Evolutionary conservation across 2,113 vertebrate genomes (phyloP).

Genomic region (Pachycephala philippinensis): DNA sequence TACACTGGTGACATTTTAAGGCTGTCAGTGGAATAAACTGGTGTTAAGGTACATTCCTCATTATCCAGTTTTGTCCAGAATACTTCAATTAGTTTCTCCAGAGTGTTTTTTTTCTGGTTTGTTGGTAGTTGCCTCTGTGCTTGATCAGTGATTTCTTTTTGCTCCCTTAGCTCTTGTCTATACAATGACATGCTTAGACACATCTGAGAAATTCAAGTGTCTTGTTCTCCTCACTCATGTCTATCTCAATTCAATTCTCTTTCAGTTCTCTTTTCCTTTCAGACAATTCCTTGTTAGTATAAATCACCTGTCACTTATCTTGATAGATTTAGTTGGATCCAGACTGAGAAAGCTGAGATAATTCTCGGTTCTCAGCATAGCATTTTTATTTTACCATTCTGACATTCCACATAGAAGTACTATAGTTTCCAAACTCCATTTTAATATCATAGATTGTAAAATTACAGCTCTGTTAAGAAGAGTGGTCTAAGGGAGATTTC

Average conservation of each 20-base stretch:
- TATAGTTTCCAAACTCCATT: neutral
- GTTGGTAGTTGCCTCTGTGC: neutral
- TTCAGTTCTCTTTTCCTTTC: constrained; percentile 51
- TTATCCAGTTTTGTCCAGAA: neutral
- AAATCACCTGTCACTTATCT: constrained; percentile 53
- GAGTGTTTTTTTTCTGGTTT: neutral
- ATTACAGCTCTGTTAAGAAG: neutral
- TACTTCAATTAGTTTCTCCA: neutral
- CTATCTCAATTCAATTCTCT: constrained; percentile 36
- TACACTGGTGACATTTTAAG: neutral
- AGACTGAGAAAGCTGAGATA: neutral
- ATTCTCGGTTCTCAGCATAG: neutral
- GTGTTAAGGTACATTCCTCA: neutral
- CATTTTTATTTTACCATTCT: neutral
- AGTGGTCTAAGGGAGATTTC: neutral
- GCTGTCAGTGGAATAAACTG: neutral
- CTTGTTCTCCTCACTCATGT: constrained; percentile 23
- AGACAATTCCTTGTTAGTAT: constrained; percentile 56
- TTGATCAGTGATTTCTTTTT: constrained; percentile 13
- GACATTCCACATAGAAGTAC: neutral
- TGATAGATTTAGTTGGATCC: constrained; percentile 32
- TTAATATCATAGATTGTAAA: neutral
- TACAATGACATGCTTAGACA: constrained; percentile 37
- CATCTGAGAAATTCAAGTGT: constrained; percentile 38
- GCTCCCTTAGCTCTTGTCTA: neutral